Evolutionary conservation across 2,113 vertebrate genomes (phyloP).

Genomic region (Arenaria interpres): DNA sequence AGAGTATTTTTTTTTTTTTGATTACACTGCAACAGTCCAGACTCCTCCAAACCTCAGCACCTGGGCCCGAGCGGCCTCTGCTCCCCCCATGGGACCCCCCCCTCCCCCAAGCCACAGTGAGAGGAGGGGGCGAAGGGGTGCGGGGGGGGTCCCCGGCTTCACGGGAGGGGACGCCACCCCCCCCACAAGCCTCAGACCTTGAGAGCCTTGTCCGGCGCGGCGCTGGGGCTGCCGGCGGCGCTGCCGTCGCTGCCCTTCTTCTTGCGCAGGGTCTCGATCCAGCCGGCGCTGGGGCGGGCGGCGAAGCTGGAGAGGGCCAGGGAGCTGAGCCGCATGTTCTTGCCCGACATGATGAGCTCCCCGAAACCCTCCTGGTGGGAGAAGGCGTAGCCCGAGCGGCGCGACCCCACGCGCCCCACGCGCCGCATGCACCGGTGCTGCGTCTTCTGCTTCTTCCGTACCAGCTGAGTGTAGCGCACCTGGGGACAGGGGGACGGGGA

Average conservation of each 20-base stretch:
- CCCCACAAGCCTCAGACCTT: conserved; percentile 40
- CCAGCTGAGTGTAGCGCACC: conserved; percentile 92
- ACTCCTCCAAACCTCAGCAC: not conserved
- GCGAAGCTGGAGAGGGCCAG: conserved; percentile 83
- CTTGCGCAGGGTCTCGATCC: conserved; percentile 90
- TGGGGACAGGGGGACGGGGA: conserved; percentile 25
- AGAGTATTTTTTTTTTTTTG: not conserved
- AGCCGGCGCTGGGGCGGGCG: conserved; percentile 83
- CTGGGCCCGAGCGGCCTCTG: not conserved
- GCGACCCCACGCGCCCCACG: conserved; percentile 75
- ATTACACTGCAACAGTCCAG: not conserved
- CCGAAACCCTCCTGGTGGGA: conserved; percentile 95
- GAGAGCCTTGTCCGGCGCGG: not conserved
- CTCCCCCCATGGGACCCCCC: not conserved
- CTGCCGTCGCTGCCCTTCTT: conserved; percentile 76
- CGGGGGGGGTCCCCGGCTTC: not conserved
- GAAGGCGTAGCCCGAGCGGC: conserved; percentile 91
- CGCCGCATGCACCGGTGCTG: conserved; percentile 77
- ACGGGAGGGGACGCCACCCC: not conserved
- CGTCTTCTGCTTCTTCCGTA: conserved; percentile 86
- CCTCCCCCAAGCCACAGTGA: fast-evolving
- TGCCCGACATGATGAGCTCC: conserved; percentile 93
- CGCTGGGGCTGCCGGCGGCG: not conserved
- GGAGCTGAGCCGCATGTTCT: conserved; percentile 93
- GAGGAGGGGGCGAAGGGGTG: not conserved